Base-by-base conservation (phyloP, 2,888 invertebrate genomes). In the Caenorhabditis sinica region DNA sequence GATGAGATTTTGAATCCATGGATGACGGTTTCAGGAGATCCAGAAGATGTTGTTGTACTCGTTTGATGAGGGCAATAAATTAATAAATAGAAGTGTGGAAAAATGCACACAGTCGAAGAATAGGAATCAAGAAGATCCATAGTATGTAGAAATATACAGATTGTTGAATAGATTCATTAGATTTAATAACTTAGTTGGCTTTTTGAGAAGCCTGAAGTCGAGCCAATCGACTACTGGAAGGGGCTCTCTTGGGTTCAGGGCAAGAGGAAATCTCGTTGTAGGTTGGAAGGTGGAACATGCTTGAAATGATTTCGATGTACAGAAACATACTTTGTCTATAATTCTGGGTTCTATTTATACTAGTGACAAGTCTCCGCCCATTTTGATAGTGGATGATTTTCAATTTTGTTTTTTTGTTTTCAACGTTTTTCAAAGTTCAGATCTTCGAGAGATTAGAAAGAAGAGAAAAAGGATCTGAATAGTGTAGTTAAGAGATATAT, bases 311-410 rank as follows among this genome's bases (percentile, higher is more conserved):
- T 63, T 23, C 5, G 43, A 23, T 40, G 43, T 40, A 25, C 23
- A 63, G 13, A 28, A 66, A 66, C 49, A 66, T 68, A 23, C n/a
- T 11, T 51, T 68, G 51, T 68, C 25, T 33, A 68, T 36, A 36
- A 51, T 51, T 68, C 33, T 36, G 20, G 23, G 33, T 30, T 17
- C 20, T 53, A 51, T 68, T 51, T 68, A 68, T 68, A 68, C 68
- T 36, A 51, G 13, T 49, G 51, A 53, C n/a, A 68, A 51, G 68
- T 51, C 68, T 68, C 68, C 68, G 51, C 68, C 68, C 68, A 68
- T 9, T 68, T 53, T 68, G 49, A 65, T 65, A 5, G 23, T 45
- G 20, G 63, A 23, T 25, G 40, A 63, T 65, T 45, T 49, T 49
- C 30, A 40, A 49, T 11, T 30, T 45, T 65, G 45, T 65, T 45